Evolutionary conservation across 2,797 vertebrate genomes (phyloP), one percentile per base, ranked within the genome.

Genomic region (Thaleichthys pacificus): DNA sequence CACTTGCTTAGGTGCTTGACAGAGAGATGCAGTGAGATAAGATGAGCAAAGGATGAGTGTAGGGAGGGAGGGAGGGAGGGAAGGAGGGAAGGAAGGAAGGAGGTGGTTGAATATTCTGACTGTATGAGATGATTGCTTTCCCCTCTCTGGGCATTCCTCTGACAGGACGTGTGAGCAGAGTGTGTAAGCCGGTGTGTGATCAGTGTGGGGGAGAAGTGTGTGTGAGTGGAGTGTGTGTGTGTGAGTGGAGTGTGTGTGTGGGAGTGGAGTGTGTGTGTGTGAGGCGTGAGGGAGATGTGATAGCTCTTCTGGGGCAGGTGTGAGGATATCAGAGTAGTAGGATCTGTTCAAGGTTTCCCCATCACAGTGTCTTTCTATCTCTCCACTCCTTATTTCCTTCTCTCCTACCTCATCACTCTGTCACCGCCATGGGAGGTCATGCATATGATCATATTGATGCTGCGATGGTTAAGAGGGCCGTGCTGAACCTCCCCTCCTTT

Each of bases 341-440:
- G 5, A 9, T 21, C 58, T 60, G 22, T 26, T 22, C 58, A 11
- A 21, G 22, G 58, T 21, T 26, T 11, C 58, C 32, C 58, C 58
- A 73, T 61, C 72, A 73, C 77, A 69, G 65, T 79, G 62, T 51
- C 58, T 61, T 35, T 9, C 75, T 75, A 66, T 68, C 74, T 76
- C 51, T n/a, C n/a, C n/a, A n/a, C n/a, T n/a, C 51, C 17, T 54
- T 17, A 1, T n/a, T 54, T 54, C 15, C 15, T 54, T 54, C 51
- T n/a, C 8, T 54, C 51, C 51, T 19, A 4, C 51, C 51, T 54
- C 38, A 42, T 42, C 38, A 42, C 38, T 9, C 35, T 42, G 12
- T 6, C 38, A 42, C 38, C 38, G 2, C 38, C 38, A 9, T 42
- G 38, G 38, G 38, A 42, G 9, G 38, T 42, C 38, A 42, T 42